Conservation (phyloP, 2,888 invertebrate species). For the Gymnosoma rotundatum region DNA sequence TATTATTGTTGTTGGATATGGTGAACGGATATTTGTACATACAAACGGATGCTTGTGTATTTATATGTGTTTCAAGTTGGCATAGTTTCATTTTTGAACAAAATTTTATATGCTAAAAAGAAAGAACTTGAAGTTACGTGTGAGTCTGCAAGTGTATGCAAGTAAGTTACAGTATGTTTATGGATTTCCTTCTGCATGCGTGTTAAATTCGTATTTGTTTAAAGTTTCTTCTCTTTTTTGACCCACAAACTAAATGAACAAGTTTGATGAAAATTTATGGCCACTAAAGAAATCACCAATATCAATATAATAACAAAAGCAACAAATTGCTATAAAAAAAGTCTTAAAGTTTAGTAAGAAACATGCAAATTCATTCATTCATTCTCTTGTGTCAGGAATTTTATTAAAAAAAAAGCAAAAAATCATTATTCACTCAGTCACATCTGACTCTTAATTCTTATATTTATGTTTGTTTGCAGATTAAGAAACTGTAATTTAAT, state of each 20-base stretch:
- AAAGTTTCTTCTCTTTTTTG: constrained; percentile 30
- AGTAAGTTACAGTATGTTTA: constrained; percentile 14
- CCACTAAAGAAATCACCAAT: constrained; percentile 40
- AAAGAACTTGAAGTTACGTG: constrained; percentile 1
- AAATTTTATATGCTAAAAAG: constrained; percentile 31
- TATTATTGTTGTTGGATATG: constrained; percentile 16
- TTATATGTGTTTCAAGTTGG: constrained; percentile 24
- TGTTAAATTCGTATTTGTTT: constrained; percentile 48
- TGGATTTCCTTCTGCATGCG: constrained; percentile 52
- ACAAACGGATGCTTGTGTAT: constrained; percentile 36
- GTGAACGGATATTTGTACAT: constrained; percentile 41
- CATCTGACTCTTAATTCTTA: constrained; percentile 11
- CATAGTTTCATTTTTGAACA: constrained; percentile 46
- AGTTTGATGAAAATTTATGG: constrained; percentile 20
- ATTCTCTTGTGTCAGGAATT: constrained; percentile 33
- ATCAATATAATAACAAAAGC: constrained; percentile 1
- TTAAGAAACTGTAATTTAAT: constrained; percentile 42
- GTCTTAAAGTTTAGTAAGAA: constrained; percentile 41
- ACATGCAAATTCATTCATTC: constrained; percentile 5
- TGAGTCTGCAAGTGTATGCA: not conserved
- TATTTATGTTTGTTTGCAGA: constrained; percentile 30
- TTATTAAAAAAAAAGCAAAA: constrained; percentile 12
- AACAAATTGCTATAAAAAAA: constrained; percentile 14
- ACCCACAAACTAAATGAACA: constrained; percentile 55
- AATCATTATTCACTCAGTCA: not conserved